Conservation (phyloP, 1,140 invertebrate species). For the Drosophila cardini region DNA sequence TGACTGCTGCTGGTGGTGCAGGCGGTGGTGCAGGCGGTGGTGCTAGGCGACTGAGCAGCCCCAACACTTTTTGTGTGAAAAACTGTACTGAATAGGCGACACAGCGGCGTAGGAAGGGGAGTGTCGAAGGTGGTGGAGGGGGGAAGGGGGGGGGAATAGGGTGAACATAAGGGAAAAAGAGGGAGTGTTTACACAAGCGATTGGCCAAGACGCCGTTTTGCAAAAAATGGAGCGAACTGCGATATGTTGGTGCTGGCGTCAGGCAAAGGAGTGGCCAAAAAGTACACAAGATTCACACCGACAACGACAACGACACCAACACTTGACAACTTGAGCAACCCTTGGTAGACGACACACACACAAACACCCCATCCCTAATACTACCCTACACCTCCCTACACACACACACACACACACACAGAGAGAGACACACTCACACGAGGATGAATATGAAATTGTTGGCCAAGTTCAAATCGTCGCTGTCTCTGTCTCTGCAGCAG, state of each 20-base stretch:
- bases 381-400: background rate
- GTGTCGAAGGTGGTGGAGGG: background rate
- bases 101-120: slow-evolving; percentile 7
- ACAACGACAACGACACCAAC: slow-evolving; percentile 44
- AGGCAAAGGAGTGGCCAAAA: slow-evolving; percentile 84
- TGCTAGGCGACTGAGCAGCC: slow-evolving; percentile 49
- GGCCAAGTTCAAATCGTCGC: slow-evolving; percentile 1
- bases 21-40: background rate
- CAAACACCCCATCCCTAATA: slow-evolving; percentile 19
- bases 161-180: too few species aligned
- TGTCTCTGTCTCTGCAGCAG: slow-evolving; percentile 34
- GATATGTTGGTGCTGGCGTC: slow-evolving; percentile 29
- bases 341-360: slow-evolving; percentile 22
- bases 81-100: slow-evolving; percentile 48
- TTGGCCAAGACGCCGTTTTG: slow-evolving; percentile 67
- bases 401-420: slow-evolving; percentile 1
- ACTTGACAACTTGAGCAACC: slow-evolving; percentile 72
- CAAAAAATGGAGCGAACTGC: background rate
- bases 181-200: slow-evolving; percentile 74
- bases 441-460: background rate
- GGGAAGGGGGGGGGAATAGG: background rate
- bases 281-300: slow-evolving; percentile 84
- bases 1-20: too few species aligned
- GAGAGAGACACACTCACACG: background rate
- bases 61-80: slow-evolving; percentile 81